phyloP scores from a whole-genome alignment of 2,888 invertebrate species.

The Luperina nickerlii region DNA sequence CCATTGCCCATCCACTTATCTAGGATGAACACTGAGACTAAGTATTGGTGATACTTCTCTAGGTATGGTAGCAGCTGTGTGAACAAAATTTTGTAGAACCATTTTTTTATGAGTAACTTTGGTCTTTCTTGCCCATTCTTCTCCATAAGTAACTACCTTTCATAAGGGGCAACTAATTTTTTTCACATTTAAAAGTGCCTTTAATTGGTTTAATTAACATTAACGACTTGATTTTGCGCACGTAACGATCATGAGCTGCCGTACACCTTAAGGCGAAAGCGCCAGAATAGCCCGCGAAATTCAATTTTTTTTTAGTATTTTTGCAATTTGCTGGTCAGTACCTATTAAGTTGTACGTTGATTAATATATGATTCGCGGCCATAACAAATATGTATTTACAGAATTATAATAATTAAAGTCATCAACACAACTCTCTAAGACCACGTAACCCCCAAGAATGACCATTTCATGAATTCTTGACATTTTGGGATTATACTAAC shows the following conservation, averaged over 20 bases:
- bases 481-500: no score
- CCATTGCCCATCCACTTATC: background rate
- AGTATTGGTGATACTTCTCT: background rate
- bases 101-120: background rate
- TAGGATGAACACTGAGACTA: background rate
- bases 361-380: no score
- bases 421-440: no score
- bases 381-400: no score
- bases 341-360: no score
- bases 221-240: background rate
- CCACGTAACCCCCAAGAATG: no score
- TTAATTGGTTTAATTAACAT: background rate
- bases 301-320: no score
- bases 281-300: no score
- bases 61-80: background rate
- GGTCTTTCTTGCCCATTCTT: background rate
- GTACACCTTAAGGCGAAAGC: background rate
- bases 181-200: background rate
- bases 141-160: background rate
- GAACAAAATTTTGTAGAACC: background rate
- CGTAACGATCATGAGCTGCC: background rate
- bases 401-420: no score
- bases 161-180: background rate
- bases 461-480: no score
- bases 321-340: no score